Base-by-base conservation (phyloP, 2,113 vertebrate species). In the Bathybates hornii region DNA sequence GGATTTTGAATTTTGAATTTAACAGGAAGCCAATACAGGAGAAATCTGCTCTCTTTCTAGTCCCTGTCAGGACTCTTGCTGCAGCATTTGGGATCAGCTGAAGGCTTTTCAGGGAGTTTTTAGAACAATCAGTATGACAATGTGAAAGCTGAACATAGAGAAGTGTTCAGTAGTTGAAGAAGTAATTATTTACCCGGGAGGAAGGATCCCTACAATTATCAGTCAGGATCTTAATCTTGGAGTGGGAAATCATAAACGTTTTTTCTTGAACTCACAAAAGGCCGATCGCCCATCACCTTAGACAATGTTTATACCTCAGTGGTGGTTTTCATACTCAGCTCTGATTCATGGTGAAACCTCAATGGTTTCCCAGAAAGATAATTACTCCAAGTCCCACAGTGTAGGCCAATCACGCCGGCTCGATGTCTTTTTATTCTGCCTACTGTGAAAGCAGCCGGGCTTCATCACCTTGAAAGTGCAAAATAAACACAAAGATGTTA, bases 301-400 rank as follows among this genome's bases (percentile, higher is more conserved):
- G 59, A 19, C 8, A 7, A 2, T 3, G 3, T 81, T 41, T 81
- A 14, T 3, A 4, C 4, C 21, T 38, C 52, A 17, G 52, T 56
- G 78, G 78, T 0, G 9, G 36, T 80, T 56, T 80, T 24, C 12
- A 56, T 38, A 48, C 41, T 48, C 2, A 0, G 8, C 6, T 48
- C 68, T 27, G 68, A 73, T 34, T 87, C 81, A 87, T 85, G 92
- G 86, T 89, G 93, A 92, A 89, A 81, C 84, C 61, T 91, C 86
- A 87, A 80, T 88, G 89, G 94, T 95, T 94, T 94, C 89, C 89
- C 89, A 54, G 93, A 87, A 89, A 93, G 87, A 95, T 95, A 95
- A 96, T 95, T 95, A 95, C 86, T 92, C 88, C 86, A 81, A 43
- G 84, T 93, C 82, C 83, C 87, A 80, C 76, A 86, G 89, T 57